These are phyloP conservation scores for Formicarius rufipectus DNA, from an alignment of 2,113 vertebrate genomes.

Conservation along the genomic window DNA sequence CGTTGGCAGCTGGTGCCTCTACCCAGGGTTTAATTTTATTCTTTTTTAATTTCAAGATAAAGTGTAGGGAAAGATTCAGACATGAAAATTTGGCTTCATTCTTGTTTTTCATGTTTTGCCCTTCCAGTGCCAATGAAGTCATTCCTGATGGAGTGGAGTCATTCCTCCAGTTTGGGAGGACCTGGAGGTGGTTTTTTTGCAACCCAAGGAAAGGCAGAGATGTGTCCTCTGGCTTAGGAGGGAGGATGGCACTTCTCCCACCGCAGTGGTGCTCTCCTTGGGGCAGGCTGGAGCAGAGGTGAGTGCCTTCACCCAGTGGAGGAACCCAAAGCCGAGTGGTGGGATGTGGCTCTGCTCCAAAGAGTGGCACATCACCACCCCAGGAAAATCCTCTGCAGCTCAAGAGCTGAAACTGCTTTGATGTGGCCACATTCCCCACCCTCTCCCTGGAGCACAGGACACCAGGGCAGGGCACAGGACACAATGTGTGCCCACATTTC, in stretches of 20 bases:
- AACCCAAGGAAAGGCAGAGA: neutral
- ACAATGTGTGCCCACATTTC: neutral
- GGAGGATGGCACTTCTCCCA: neutral
- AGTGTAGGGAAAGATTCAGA: neutral
- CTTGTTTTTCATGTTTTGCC: neutral
- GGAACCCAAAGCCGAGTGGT: neutral
- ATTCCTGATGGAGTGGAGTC: neutral
- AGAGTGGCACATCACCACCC: neutral
- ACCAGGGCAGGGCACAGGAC: neutral
- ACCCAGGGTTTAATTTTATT: neutral
- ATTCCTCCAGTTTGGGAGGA: neutral
- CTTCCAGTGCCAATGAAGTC: neutral
- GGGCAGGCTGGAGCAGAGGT: neutral
- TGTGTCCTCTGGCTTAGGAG: neutral
- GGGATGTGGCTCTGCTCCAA: neutral
- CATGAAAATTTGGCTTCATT: neutral
- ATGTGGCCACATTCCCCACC: fast-evolving
- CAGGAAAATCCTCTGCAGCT: neutral
- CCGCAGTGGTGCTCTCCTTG: fast-evolving
- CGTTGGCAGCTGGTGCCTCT: fast-evolving
- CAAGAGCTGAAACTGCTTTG: neutral
- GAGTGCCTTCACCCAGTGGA: neutral
- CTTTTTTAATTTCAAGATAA: neutral
- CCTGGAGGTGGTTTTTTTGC: neutral
- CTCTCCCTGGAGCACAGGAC: neutral